Evolutionary conservation across 2,113 vertebrate genomes (phyloP), one percentile per base, ranked within the genome.

Genomic region (Nanorana parkeri): DNA sequence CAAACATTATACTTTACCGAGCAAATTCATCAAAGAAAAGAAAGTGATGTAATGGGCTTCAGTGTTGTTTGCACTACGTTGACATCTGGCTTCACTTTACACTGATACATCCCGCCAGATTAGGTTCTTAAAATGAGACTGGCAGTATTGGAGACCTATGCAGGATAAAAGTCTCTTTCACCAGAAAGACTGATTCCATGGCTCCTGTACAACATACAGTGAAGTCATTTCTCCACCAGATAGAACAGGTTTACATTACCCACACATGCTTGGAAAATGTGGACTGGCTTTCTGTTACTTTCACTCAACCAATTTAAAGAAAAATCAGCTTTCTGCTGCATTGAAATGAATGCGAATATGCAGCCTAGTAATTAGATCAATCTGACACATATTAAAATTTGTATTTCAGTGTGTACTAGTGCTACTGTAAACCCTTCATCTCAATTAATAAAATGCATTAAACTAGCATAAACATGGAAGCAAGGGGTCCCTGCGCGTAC

Each of bases 61-160:
- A 56, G 56, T 41, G 26, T 64, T 79, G 67, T 80, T 72, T 72
- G 52, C 56, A 63, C 63, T 47, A 29, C 2, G 28, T 21, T 64
- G 56, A 56, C 78, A 63, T 80, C 68, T 80, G 68, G 78, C 58
- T 80, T 61, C 17, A 63, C 36, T 64, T 80, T 80, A 52, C 19
- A 21, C 17, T 56, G 23, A 68, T 51, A 55, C 65, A 66, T 79
- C 20, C 51, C 21, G 51, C 24, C 77, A 68, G 28, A 58, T 68
- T 19, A 29, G 76, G 47, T 66, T 67, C 65, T 55, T 55, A 67
- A 66, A 66, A 78, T 78, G 17, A 58, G 20, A 28, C 17, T 78
- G 77, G 77, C 65, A 68, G 63, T n/a, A 19, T 13, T 26, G 61
- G 66, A 79, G 36, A 23, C 32, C 63, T 68, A 32, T 28, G 65